These are phyloP conservation scores for Vollenhovia emeryi DNA, from an alignment of 1,140 invertebrate genomes.

Conservation along the genomic window DNA sequence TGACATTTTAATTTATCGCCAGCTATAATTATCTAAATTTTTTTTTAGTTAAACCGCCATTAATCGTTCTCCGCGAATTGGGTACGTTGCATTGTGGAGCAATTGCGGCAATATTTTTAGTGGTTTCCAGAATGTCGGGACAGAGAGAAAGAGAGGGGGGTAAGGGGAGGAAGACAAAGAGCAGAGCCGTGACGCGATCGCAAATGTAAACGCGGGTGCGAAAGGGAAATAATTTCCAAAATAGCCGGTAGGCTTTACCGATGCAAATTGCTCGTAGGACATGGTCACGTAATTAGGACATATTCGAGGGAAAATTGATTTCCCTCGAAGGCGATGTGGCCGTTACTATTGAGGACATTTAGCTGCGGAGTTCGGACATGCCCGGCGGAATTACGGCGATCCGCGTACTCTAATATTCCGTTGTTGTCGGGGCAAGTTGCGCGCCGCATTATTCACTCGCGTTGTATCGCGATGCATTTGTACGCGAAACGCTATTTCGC, in stretches of 20 bases:
- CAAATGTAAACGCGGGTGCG: not conserved
- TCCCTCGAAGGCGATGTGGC: not conserved
- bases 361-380: not conserved
- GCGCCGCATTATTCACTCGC: conserved; percentile 31
- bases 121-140: not conserved
- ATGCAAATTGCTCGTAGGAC: not conserved
- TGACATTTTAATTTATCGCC: not conserved
- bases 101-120: not conserved
- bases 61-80: not conserved
- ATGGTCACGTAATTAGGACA: not conserved
- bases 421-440: not conserved
- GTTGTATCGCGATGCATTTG: conserved; percentile 1
- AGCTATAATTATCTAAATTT: not conserved
- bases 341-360: not conserved
- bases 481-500: conserved; percentile 15
- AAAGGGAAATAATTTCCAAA: conserved; percentile 10
- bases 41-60: not conserved
- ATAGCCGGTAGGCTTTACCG: not conserved
- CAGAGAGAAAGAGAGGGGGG: no score
- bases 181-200: not conserved
- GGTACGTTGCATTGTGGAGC: not conserved
- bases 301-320: conserved; percentile 22
- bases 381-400: not conserved
- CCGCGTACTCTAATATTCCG: conserved; percentile 24
- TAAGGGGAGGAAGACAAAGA: not conserved